Percentiles rank a stretch among this genome's conserved stretches.
These are phyloP conservation scores for Rhopalosiphum maidis DNA, from an alignment of 1,140 invertebrate species.

Conservation along the genomic window DNA sequence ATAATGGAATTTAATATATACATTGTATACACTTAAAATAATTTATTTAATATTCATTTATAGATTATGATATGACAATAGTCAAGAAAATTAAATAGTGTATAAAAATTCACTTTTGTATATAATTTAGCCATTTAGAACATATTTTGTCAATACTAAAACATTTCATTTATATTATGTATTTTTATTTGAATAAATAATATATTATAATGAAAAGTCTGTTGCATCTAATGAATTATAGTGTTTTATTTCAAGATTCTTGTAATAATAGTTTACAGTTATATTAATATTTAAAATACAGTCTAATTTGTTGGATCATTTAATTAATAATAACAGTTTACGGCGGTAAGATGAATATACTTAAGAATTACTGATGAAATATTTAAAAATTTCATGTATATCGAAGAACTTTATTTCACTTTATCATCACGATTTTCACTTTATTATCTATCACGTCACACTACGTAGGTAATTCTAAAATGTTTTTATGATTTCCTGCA, in stretches of 20 bases:
- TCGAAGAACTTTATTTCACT: neutral
- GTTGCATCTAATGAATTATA: neutral
- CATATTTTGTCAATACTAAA: neutral
- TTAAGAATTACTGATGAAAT: neutral
- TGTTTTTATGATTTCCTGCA: neutral
- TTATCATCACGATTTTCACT: too few relatives aligned
- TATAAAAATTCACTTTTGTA: neutral
- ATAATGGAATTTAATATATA: too few relatives aligned
- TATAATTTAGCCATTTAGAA: neutral
- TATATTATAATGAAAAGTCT: too few relatives aligned
- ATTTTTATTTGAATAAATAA: neutral
- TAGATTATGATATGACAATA: neutral
- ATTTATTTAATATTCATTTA: neutral
- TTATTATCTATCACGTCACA: neutral
- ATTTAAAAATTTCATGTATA: neutral
- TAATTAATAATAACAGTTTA: neutral
- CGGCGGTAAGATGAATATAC: neutral
- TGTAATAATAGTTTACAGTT: neutral
- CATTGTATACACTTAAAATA: neutral
- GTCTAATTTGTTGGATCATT: neutral
- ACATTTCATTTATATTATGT: neutral
- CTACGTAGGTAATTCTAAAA: neutral
- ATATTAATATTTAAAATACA: neutral
- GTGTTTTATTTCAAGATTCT: neutral
- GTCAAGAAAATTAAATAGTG: neutral